Percentiles rank a stretch among this genome's conserved stretches.
Evolutionary conservation across 2,113 vertebrate genomes (phyloP).

Genomic region (Notothenia coriiceps): DNA sequence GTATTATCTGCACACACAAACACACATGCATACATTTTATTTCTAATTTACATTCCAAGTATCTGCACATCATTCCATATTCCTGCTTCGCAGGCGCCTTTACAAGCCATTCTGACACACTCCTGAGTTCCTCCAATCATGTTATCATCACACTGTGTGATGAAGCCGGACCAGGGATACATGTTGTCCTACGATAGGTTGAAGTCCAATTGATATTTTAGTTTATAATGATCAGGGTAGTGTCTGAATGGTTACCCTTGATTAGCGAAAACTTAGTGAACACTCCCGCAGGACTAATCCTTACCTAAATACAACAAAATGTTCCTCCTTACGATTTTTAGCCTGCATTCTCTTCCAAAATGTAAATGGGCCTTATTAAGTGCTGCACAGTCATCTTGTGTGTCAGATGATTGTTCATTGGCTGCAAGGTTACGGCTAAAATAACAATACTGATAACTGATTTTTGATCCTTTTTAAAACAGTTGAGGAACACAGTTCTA

Average conservation of each 20-base stretch:
- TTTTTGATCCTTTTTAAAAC: background rate
- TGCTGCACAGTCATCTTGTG: background rate
- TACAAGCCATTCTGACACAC: slow-evolving; percentile 42
- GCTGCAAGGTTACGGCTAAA: slow-evolving; percentile 1
- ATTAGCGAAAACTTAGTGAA: too few relatives aligned
- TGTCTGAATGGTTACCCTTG: too few relatives aligned
- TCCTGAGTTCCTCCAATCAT: slow-evolving; percentile 2
- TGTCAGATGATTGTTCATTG: background rate
- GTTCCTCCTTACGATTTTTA: background rate
- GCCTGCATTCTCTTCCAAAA: background rate
- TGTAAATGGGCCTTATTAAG: slow-evolving; percentile 3
- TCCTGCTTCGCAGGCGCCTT: slow-evolving; percentile 30
- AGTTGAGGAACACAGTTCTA: slow-evolving; percentile 1
- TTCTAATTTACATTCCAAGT: slow-evolving; percentile 66
- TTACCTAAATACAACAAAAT: background rate
- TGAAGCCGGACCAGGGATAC: slow-evolving; percentile 34
- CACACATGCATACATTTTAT: background rate
- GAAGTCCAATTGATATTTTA: slow-evolving; percentile 8
- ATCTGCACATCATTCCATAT: slow-evolving; percentile 65
- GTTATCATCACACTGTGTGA: slow-evolving; percentile 22
- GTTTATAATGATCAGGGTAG: background rate
- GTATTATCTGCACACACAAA: slow-evolving; percentile 18
- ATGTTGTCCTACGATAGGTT: slow-evolving; percentile 4
- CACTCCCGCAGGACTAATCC: too few relatives aligned
- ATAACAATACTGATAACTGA: background rate